A percentile compares a stretch with the other conserved stretches of the same genome.
phyloP scores from a whole-genome alignment of 1,140 invertebrate species.

The Sogatella furcifera region DNA sequence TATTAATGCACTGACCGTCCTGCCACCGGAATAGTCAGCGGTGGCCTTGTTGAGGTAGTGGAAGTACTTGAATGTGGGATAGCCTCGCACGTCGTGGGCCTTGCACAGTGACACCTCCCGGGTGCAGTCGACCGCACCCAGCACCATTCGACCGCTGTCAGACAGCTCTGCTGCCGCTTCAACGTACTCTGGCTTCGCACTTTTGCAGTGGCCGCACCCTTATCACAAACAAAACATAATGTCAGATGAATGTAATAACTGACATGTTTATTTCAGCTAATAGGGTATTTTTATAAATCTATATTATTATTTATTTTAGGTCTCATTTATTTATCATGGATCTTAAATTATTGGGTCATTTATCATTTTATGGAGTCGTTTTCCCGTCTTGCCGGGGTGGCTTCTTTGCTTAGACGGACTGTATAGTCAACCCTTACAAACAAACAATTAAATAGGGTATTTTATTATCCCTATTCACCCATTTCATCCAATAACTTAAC shows the following conservation, averaged over 20 bases:
- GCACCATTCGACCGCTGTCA: conserved; percentile 58
- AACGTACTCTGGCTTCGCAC: conserved; percentile 74
- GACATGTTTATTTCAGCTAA: too few species aligned
- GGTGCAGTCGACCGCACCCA: conserved; percentile 79
- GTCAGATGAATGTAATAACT: not conserved
- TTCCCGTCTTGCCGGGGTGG: too few species aligned
- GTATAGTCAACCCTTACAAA: too few species aligned
- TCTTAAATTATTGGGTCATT: too few species aligned
- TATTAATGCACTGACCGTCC: conserved; percentile 4
- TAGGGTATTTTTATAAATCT: too few species aligned
- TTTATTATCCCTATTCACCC: too few species aligned
- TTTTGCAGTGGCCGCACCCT: conserved; percentile 90
- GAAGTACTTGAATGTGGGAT: conserved; percentile 81
- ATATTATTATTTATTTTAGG: too few species aligned
- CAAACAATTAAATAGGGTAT: too few species aligned
- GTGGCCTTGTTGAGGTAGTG: conserved; percentile 61
- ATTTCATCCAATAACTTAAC: too few species aligned
- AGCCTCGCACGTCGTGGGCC: conserved; percentile 63
- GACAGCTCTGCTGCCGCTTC: conserved; percentile 61
- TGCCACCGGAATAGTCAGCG: conserved; percentile 5
- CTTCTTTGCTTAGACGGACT: too few species aligned
- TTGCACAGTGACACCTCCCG: conserved; percentile 49
- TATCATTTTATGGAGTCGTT: too few species aligned
- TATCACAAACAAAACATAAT: conserved; percentile 26
- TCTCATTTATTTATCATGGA: too few species aligned